These are phyloP conservation scores for Drosophila engyochracea DNA, from an alignment of 2,888 invertebrate species.

Conservation along the genomic window DNA sequence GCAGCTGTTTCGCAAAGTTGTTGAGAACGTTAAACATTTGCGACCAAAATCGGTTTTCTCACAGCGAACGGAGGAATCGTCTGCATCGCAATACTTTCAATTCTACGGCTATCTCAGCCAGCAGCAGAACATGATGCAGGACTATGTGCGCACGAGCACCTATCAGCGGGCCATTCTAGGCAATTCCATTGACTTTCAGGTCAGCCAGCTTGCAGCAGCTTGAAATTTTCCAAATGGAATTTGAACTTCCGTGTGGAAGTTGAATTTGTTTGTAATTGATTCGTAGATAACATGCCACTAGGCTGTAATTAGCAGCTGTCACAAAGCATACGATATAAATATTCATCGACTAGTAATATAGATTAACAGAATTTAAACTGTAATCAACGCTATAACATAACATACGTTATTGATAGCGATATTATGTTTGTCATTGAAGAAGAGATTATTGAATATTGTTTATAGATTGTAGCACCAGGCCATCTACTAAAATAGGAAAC, in stretches of 20 bases:
- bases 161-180: constrained; percentile 98
- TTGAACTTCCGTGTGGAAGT: not conserved
- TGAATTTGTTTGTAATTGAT: not conserved
- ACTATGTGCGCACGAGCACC: constrained; percentile 98
- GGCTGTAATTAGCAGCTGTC: not conserved
- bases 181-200: constrained; percentile 95
- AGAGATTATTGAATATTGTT: not conserved
- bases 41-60: constrained; percentile 93
- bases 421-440: not conserved
- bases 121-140: constrained; percentile 99
- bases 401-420: no score
- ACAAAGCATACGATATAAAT: not conserved
- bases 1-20: constrained; percentile 84
- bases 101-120: constrained; percentile 99
- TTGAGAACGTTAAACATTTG: constrained; percentile 84
- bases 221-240: not conserved
- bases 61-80: constrained; percentile 98
- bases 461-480: no score
- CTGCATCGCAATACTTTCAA: constrained; percentile 99
- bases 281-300: not conserved
- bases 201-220: constrained; percentile 31
- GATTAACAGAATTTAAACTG: not conserved
- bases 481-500: no score
- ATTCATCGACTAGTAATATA: not conserved
- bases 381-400: not conserved